Percentiles rank a stretch among this genome's conserved stretches.
Evolutionary conservation across 2,113 vertebrate genomes (phyloP).

Genomic region (Microcebus lehilahytsara): DNA sequence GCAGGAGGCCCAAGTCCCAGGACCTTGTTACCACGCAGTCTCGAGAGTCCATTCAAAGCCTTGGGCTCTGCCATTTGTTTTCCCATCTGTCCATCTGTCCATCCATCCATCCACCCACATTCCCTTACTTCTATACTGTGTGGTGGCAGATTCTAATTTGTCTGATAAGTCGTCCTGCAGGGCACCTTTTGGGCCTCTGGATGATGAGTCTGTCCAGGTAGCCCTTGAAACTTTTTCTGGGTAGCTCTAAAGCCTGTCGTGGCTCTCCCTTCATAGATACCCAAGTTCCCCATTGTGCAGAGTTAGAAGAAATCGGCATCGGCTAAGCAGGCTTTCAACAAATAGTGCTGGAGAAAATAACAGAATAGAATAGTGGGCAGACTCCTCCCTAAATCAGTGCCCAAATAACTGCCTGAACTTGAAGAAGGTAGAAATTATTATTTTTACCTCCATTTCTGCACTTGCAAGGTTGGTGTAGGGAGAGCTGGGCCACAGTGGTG

Average conservation of each 20-base stretch:
- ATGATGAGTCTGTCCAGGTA: background rate
- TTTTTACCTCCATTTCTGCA: background rate
- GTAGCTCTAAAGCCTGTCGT: background rate
- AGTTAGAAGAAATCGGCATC: background rate
- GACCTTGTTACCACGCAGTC: too few species aligned
- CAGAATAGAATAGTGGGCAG: background rate
- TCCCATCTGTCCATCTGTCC: background rate
- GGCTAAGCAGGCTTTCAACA: background rate
- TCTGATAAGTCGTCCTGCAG: background rate
- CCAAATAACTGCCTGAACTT: background rate
- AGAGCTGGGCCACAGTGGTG: background rate
- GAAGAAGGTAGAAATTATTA: background rate
- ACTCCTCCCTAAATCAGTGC: background rate
- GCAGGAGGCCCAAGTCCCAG: background rate
- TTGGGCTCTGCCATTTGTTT: background rate
- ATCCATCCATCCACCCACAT: too few species aligned
- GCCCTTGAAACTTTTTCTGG: background rate
- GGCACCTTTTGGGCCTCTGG: background rate
- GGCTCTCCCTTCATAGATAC: background rate
- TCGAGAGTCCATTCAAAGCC: background rate
- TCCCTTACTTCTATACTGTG: background rate
- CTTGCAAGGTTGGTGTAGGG: background rate
- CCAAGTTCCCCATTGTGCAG: background rate
- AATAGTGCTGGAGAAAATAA: background rate
- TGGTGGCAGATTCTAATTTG: background rate